These are phyloP conservation scores for Etheostoma cragini DNA, from an alignment of 2,113 vertebrate genomes.

Conservation along the genomic window DNA sequence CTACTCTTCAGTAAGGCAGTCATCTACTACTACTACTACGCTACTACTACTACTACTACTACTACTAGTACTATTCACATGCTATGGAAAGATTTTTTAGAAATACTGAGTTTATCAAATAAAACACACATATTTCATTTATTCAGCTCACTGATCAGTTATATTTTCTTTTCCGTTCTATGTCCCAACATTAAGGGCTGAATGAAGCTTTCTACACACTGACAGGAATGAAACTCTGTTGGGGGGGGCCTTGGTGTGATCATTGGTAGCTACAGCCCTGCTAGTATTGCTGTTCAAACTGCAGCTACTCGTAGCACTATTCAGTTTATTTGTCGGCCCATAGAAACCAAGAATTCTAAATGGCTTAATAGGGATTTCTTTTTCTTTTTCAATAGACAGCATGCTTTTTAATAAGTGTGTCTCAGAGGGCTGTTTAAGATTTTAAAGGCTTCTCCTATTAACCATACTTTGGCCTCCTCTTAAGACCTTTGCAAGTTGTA, in stretches of 20 bases:
- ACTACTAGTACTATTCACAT: not conserved
- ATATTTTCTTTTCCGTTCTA: not conserved
- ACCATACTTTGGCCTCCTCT: not conserved
- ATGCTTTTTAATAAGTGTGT: not conserved
- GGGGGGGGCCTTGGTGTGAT: too few relatives aligned
- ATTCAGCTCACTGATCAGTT: not conserved
- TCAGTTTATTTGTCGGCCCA: not conserved
- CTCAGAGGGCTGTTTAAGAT: not conserved
- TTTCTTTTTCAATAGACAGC: not conserved
- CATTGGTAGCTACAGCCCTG: not conserved
- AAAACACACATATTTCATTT: not conserved
- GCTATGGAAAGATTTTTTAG: not conserved
- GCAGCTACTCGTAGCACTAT: not conserved
- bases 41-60: not conserved
- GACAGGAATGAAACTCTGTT: not conserved
- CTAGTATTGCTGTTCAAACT: not conserved
- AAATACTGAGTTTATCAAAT: not conserved
- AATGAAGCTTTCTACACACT: not conserved
- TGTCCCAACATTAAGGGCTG: not conserved
- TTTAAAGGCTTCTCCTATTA: constrained; percentile 6
- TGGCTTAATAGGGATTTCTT: not conserved
- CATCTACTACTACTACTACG: not conserved
- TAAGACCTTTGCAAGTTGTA: not conserved
- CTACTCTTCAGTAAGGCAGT: not conserved
- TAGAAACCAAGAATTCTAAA: not conserved